Evolutionary conservation across 2,113 vertebrate genomes (phyloP).

Genomic region (Smithornis capensis): DNA sequence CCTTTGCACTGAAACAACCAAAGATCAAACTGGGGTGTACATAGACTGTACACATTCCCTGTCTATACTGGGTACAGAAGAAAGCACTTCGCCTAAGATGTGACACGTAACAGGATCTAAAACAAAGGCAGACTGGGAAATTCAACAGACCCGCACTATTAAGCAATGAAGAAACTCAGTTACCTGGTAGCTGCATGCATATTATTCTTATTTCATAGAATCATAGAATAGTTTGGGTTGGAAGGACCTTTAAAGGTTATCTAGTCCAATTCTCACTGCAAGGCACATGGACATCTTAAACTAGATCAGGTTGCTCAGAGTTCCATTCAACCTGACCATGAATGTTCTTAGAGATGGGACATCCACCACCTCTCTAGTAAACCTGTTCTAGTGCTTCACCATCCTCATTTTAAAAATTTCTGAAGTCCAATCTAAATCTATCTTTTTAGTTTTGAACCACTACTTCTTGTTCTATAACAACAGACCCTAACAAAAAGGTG

Average conservation of each 20-base stretch:
- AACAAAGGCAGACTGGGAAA: neutral
- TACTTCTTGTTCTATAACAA: no score
- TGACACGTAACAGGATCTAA: neutral
- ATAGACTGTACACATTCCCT: fast-evolving
- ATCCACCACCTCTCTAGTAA: neutral
- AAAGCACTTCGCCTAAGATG: neutral
- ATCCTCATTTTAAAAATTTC: fast-evolving
- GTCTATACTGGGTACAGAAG: neutral
- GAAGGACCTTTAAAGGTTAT: neutral
- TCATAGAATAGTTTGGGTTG: neutral
- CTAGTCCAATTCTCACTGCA: neutral
- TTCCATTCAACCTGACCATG: neutral
- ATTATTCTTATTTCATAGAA: neutral
- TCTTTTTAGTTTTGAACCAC: neutral
- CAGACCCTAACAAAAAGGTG: neutral
- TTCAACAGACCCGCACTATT: neutral
- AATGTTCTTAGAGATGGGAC: neutral
- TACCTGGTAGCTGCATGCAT: neutral
- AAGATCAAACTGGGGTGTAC: neutral
- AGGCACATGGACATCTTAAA: neutral
- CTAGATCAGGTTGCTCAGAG: neutral
- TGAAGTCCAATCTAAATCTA: neutral
- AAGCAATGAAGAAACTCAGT: neutral
- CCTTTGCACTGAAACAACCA: neutral
- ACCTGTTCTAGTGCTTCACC: neutral